Evolutionary conservation across 2,797 vertebrate genomes (phyloP).

Genomic region (Benthosema pterotum): DNA sequence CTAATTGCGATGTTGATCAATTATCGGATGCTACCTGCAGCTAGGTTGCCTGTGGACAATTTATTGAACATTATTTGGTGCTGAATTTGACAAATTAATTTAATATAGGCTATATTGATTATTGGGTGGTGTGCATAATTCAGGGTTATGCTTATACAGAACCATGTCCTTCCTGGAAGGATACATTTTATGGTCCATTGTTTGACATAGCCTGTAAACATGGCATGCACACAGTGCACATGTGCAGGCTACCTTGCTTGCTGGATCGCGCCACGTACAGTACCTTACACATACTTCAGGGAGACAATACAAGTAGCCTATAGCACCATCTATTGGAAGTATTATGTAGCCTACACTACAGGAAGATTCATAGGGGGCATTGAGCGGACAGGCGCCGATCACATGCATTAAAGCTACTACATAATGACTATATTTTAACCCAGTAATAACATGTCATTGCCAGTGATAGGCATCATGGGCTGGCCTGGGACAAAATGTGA

Average conservation of each 20-base stretch:
- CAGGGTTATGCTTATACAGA: neutral
- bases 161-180: constrained; percentile 19
- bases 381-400: too few relatives aligned
- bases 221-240: neutral
- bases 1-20: constrained; percentile 41
- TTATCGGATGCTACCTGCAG: neutral
- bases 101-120: neutral
- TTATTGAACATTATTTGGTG: neutral
- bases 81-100: neutral
- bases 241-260: neutral
- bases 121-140: neutral
- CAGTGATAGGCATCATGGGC: too few relatives aligned
- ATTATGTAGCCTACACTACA: constrained; percentile 30
- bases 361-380: neutral
- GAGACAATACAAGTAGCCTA: neutral
- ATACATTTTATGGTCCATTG: constrained; percentile 7
- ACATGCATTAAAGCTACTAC: too few relatives aligned
- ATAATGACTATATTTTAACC: too few relatives aligned
- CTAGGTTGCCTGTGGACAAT: neutral
- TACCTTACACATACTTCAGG: constrained; percentile 45
- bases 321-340: constrained; percentile 56
- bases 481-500: too few relatives aligned
- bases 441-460: too few relatives aligned
- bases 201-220: neutral
- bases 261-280: constrained; percentile 42